Base-by-base conservation (phyloP, 2,797 vertebrate genomes). In the Argentina silus region DNA sequence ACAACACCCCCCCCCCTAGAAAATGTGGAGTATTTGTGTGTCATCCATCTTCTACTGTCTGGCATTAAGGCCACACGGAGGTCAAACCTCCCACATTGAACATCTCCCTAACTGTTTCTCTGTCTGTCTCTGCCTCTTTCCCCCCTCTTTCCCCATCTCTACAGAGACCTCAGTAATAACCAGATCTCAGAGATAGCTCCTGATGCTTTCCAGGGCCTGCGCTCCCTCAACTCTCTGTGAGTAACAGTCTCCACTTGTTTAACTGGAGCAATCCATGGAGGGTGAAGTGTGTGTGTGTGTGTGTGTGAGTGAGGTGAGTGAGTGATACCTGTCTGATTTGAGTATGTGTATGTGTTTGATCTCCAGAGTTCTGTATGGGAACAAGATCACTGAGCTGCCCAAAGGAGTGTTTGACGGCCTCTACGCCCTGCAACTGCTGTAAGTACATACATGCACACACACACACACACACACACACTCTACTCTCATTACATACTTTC, bases 141-240 rank as follows among this genome's bases (percentile, higher is more conserved):
- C n/a, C n/a, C n/a, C n/a, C n/a, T n/a, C n/a, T n/a, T n/a, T n/a
- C n/a, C n/a, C n/a, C n/a, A n/a, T 74, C 79, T 72, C 72, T 64
- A 6, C 94, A 99, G 98, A 96, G 98, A 99, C 93, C 93, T 99
- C 85, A 99, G 98, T 93, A 99, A 99, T 94, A 99, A 99, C 92
- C 98, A 99, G 92, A 99, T 99, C 66, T 95, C 95, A 0, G 98
- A 99, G 92, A 97, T 99, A 0, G 97, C 98, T 1, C 96, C 96
- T 0, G 97, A 99, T 0, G 98, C 98, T 80, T 99, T 99, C 93
- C 97, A 96, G 84, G 96, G 98, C 6, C 95, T 99, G 82, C 98
- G 98, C 73, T 98, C 97, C 0, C 95, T 99, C 80, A 99, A 99
- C 90, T 99, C 98, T 0, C 93, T 99, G 98, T 99, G 92, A 96